Base-by-base conservation (phyloP, 2,888 invertebrate species). In the Gandaritis pyraliata region DNA sequence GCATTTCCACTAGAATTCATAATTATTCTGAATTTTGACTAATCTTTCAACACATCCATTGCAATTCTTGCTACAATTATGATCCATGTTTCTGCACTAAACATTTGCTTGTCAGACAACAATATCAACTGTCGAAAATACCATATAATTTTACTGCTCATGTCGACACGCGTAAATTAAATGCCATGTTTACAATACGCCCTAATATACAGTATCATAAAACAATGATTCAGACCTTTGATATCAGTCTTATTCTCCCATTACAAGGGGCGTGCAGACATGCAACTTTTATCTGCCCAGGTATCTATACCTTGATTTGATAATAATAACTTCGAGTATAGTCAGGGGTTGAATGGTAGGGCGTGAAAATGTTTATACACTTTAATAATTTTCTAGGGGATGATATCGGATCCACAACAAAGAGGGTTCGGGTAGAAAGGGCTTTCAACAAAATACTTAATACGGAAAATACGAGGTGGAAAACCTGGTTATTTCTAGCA, bases 311-410 rank as follows among this genome's bases (percentile, higher is more conserved):
- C 83, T 83, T 91, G 90, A 91, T 92, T 92, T 88, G 90, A 92
- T 92, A 91, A 91, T 91, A 92, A 92, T 91, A 90, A 90, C 82
- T 85, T 87, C 77, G 82, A 85, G 88, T 81, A n/a, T n/a, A 85
- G 83, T 83, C 79, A 83, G 78, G 83, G 88, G 87, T 86, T 74
- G 78, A 74, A 69, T 71, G 71, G 71, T 72, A 78, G 90, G 90
- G 90, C 87, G 91, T 89, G 90, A 90, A 89, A 91, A 90, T 90
- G 89, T 92, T 90, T 89, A 90, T 90, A 91, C 90, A 90, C 87
- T 90, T 90, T 90, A 88, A 91, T 91, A 91, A 91, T 91, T 90
- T 88, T 82, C 85, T 88, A 81, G 91, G 65, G 91, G 90, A 86
- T 88, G 84, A 86, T 87, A 90, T 88, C 86, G 82, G 78, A 87